phyloP scores from a whole-genome alignment of 2,113 vertebrate genomes.

The Syrrhaptes paradoxus region DNA sequence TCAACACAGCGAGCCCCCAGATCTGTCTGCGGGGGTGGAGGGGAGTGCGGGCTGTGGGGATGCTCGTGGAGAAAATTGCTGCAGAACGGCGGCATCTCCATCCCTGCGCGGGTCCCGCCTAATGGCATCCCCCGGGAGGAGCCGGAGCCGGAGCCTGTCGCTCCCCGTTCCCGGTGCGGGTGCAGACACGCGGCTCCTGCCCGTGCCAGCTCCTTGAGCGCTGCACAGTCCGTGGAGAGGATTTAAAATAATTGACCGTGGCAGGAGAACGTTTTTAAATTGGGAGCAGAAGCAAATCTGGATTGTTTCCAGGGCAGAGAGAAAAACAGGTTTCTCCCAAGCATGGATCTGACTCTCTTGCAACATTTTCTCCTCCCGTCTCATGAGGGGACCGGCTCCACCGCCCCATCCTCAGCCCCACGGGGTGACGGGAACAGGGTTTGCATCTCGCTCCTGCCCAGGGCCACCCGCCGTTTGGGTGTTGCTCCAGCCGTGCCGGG shows the following conservation, averaged over 20 bases:
- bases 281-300: constrained; percentile 23
- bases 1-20: not conserved
- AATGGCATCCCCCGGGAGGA: constrained; percentile 43
- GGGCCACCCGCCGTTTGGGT: no score
- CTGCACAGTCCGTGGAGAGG: not conserved
- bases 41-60: not conserved
- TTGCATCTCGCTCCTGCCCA: not conserved
- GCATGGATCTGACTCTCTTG: not conserved
- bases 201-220: not conserved
- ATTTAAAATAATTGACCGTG: constrained; percentile 19
- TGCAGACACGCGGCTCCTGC: not conserved
- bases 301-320: constrained; percentile 14
- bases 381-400: rapidly evolving
- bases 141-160: not conserved
- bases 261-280: constrained; percentile 22
- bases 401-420: not conserved
- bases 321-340: constrained; percentile 7
- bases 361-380: not conserved
- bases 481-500: not conserved
- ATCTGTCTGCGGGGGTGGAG: not conserved
- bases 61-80: not conserved
- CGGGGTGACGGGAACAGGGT: rapidly evolving
- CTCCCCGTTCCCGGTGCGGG: not conserved
- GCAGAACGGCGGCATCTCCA: not conserved
- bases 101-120: not conserved